Evolutionary conservation across 1,140 invertebrate species (phyloP).

Genomic region (Coboldia fuscipes): DNA sequence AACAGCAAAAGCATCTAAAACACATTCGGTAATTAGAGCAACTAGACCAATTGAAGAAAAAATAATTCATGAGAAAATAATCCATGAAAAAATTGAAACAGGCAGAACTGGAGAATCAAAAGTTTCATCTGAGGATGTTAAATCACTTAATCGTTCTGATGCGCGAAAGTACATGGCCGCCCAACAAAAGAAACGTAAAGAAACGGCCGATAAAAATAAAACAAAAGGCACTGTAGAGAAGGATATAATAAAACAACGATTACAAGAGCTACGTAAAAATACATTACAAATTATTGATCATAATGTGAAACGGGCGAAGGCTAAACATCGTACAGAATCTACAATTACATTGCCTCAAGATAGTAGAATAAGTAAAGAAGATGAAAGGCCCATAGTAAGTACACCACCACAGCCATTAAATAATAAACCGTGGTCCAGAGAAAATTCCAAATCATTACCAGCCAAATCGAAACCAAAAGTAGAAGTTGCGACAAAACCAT

Average conservation of each 20-base stretch:
- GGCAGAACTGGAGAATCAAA: too few relatives aligned
- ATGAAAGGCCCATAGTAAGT: neutral
- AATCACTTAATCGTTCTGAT: too few relatives aligned
- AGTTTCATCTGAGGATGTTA: too few relatives aligned
- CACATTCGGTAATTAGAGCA: too few relatives aligned
- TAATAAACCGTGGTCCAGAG: neutral
- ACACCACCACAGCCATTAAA: neutral
- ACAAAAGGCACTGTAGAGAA: neutral
- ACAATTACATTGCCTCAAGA: neutral
- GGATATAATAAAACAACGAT: slow-evolving; percentile 8
- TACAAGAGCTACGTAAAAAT: slow-evolving; percentile 7
- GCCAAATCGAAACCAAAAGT: neutral
- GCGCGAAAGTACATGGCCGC: slow-evolving; percentile 2
- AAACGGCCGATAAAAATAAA: neutral
- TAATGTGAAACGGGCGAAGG: slow-evolving; percentile 5
- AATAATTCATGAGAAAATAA: too few relatives aligned
- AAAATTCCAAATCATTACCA: neutral
- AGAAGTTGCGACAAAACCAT: neutral
- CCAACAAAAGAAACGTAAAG: slow-evolving; percentile 2
- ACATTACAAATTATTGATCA: slow-evolving; percentile 6
- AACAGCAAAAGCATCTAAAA: too few relatives aligned
- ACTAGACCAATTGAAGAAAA: too few relatives aligned
- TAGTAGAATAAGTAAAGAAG: neutral
- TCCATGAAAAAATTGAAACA: too few relatives aligned
- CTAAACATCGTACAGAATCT: neutral